Base-by-base conservation (phyloP, 2,888 invertebrate genomes). In the Cerastis leucographa region DNA sequence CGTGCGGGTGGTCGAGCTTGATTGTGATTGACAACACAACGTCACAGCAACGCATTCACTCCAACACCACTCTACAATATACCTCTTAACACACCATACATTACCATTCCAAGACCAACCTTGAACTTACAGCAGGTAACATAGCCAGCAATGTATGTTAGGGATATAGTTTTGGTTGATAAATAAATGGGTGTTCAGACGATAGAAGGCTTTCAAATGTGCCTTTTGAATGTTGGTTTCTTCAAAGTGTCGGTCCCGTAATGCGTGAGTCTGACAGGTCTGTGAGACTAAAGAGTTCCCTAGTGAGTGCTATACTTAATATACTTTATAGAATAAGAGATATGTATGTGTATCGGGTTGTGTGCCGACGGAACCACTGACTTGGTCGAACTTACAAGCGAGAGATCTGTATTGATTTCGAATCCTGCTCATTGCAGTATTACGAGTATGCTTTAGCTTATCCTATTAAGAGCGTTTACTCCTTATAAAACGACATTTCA, bases 1-100 rank as follows among this genome's bases (percentile, higher is more conserved):
- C 95, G 94, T 88, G 95, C 96, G 96, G 96, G 96, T 96, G 96
- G 96, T 95, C 96, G 94, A 84, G 91, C 90, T 92, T 96, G 96
- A 96, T 96, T 96, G 96, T 96, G 96, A 96, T 95, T 96, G 96
- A 96, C 96, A 96, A 95, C 92, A 90, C 86, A 91, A 91, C 94
- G 94, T 95, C 96, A 95, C 94, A 93, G 92, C 92, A 90, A 78
- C 83, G 83, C 83, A 90, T 89, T 85, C 88, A 89, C 71, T 77
- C 69, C 74, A 64, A 83, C 80, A 69, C 81, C 65, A 83, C 73
- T 61, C 82, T 54, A 87, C 85, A 74, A 81, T 59, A 81, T 59
- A 80, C 78, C 78, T 76, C 77, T 62, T 40, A 25, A 29, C 56
- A 82, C 83, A 68, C 51, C 64, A 85, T 88, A 85, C 92, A 92